A percentile compares a stretch with the other conserved stretches of the same genome.
These are phyloP conservation scores for Oikopleura dioica DNA, from an alignment of 23 tunicate genomes.

Conservation along the genomic window DNA sequence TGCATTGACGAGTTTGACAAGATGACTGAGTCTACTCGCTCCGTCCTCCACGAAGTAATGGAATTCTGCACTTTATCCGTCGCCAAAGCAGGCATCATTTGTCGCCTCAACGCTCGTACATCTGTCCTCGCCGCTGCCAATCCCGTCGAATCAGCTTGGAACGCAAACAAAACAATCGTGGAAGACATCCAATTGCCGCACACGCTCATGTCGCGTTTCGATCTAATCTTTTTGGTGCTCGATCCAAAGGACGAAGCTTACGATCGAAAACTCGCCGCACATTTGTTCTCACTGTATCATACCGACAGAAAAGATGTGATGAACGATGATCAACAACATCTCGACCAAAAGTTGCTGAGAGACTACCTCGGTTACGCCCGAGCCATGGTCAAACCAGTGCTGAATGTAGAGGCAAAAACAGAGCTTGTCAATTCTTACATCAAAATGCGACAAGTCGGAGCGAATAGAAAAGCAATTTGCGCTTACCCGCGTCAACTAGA, in stretches of 20 bases:
- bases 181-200: slow-evolving; percentile 85
- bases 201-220: slow-evolving; percentile 63
- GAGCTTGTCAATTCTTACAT: slow-evolving; percentile 62
- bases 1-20: slow-evolving; percentile 93
- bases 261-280: slow-evolving; percentile 65
- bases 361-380: slow-evolving; percentile 67
- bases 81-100: slow-evolving; percentile 91
- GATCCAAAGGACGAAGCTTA: slow-evolving; percentile 91
- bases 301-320: slow-evolving; percentile 15
- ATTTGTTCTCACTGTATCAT: slow-evolving; percentile 83
- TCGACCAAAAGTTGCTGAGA: slow-evolving; percentile 39
- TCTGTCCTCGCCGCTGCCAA: slow-evolving; percentile 88
- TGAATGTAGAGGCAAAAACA: slow-evolving; percentile 66
- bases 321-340: slow-evolving; percentile 30
- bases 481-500: slow-evolving; percentile 91
- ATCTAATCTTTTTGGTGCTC: slow-evolving; percentile 66
- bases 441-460: slow-evolving; percentile 83
- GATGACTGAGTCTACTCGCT: slow-evolving; percentile 74
- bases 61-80: slow-evolving; percentile 73
- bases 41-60: slow-evolving; percentile 82
- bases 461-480: slow-evolving; percentile 26
- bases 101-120: slow-evolving; percentile 76
- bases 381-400: slow-evolving; percentile 42
- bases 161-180: slow-evolving; percentile 47
- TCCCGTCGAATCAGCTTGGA: slow-evolving; percentile 85